These are phyloP conservation scores for Noctuana brunneofusca DNA, from an alignment of 2,888 invertebrate genomes.

Conservation along the genomic window DNA sequence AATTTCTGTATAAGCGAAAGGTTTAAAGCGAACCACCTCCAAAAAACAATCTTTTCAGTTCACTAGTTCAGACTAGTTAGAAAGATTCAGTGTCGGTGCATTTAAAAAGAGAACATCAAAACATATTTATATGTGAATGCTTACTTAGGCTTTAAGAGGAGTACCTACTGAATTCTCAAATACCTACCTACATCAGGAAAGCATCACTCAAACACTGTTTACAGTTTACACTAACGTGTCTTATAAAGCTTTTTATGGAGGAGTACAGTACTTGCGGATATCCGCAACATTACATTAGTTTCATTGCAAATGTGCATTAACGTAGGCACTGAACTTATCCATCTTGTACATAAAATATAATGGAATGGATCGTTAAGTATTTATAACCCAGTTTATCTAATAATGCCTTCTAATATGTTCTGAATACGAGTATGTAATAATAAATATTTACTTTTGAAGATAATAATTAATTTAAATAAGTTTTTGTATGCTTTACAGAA, in stretches of 20 bases:
- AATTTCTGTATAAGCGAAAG: no score
- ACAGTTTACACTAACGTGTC: neutral
- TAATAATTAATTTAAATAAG: no score
- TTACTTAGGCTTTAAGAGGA: neutral
- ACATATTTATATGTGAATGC: neutral
- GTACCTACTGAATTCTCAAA: no score
- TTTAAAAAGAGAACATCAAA: neutral
- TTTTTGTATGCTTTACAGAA: no score
- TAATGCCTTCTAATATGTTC: conserved; percentile 9
- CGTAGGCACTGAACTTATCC: conserved; percentile 6
- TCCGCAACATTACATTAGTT: conserved; percentile 29
- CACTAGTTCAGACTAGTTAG: neutral
- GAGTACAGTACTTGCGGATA: conserved; percentile 14
- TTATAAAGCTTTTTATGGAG: conserved; percentile 14
- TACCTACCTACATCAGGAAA: neutral
- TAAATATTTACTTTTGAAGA: no score
- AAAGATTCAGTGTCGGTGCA: neutral
- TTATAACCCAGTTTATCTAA: conserved; percentile 29
- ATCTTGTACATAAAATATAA: conserved; percentile 14
- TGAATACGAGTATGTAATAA: neutral
- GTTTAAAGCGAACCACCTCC: no score
- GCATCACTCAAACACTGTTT: neutral
- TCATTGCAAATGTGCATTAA: conserved; percentile 30
- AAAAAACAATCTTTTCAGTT: neutral
- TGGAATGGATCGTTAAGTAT: conserved; percentile 10